Conservation (phyloP, 2,113 vertebrate species). For the Podocnemis expansa region DNA sequence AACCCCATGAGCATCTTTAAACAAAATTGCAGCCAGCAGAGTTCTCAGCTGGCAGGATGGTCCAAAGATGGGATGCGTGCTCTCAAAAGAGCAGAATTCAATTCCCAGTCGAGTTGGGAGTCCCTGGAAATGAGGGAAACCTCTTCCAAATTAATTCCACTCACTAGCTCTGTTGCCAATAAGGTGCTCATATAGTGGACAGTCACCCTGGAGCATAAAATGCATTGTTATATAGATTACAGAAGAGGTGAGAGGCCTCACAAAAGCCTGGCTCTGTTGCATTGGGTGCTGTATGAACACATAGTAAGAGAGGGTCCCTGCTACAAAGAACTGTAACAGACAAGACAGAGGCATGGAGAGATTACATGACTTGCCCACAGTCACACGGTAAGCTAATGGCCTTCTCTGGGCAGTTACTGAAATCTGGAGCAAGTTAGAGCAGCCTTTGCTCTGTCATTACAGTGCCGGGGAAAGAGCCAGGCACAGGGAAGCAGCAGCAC, state of each 20-base stretch:
- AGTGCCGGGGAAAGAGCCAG: neutral
- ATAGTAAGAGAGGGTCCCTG: rapidly evolving
- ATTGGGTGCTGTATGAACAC: neutral
- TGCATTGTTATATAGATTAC: neutral
- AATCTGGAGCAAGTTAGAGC: neutral
- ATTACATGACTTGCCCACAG: neutral
- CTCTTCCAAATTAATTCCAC: neutral
- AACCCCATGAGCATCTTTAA: neutral
- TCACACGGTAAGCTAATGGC: neutral
- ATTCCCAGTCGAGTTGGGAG: neutral
- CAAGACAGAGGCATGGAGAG: neutral
- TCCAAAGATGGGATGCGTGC: neutral
- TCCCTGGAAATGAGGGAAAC: conserved; percentile 11
- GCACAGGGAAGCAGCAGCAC: neutral
- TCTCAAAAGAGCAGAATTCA: neutral
- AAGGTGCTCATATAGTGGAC: neutral
- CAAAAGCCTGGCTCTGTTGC: neutral
- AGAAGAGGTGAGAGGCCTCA: neutral
- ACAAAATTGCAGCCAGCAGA: neutral
- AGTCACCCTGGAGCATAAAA: rapidly evolving
- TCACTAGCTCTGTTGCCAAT: neutral
- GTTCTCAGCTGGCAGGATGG: neutral
- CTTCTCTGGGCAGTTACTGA: neutral
- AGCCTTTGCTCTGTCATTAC: neutral
- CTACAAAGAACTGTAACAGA: rapidly evolving